Percentiles rank a stretch among this genome's conserved stretches.
These are phyloP conservation scores for Troilus luridus DNA, from an alignment of 2,888 invertebrate genomes.

Conservation along the genomic window DNA sequence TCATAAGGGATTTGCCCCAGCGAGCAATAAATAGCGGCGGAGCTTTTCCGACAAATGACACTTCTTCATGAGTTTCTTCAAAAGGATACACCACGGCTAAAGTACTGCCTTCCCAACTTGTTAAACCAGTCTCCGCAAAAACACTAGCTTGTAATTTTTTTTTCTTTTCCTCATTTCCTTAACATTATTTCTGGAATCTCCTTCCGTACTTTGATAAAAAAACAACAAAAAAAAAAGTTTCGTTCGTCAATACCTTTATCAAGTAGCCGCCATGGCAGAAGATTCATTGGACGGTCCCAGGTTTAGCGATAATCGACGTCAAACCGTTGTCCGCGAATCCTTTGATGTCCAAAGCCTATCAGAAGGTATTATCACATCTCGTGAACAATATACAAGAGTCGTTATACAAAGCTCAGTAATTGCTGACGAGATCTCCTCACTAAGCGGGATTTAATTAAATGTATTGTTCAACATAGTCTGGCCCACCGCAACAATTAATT, in stretches of 20 bases:
- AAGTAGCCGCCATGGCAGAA: background rate
- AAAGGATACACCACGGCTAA: background rate
- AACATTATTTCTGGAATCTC: background rate
- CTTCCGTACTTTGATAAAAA: background rate
- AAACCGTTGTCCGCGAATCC: background rate
- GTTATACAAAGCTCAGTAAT: background rate
- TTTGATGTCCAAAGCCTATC: constrained; percentile 8
- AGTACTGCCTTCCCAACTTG: background rate
- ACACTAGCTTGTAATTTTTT: background rate
- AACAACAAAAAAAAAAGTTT: too few species aligned
- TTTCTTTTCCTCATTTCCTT: background rate
- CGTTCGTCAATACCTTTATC: background rate
- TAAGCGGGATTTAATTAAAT: background rate
- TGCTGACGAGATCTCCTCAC: background rate
- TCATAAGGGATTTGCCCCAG: constrained; percentile 37
- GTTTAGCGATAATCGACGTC: background rate
- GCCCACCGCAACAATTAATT: too few species aligned
- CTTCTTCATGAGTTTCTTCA: constrained; percentile 46
- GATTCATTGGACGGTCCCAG: background rate
- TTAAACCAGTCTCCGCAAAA: background rate
- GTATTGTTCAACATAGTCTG: too few species aligned
- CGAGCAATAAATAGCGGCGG: constrained; percentile 4
- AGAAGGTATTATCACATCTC: background rate
- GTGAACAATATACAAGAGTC: constrained; percentile 5
- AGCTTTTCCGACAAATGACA: constrained; percentile 24